Base-by-base conservation (phyloP, 2,888 invertebrate genomes). In the Terebella lapidaria region DNA sequence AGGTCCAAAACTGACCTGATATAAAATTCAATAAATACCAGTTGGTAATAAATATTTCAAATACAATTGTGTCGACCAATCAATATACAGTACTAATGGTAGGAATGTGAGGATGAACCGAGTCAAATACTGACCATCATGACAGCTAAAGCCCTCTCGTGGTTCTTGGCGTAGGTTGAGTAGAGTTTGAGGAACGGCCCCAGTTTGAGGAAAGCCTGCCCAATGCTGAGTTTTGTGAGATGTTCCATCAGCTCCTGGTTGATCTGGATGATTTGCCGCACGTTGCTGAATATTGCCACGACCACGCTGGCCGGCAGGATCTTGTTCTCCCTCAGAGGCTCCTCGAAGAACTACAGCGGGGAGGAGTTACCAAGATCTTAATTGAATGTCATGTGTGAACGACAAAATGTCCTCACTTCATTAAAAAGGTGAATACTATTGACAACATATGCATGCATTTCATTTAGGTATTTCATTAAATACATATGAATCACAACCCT, bases 131-230 rank as follows among this genome's bases (percentile, higher is more conserved):
- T 69, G 80, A 87, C 87, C 82, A 87, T 86, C 29, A 89, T 73
- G 45, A 86, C 78, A 45, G 83, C 79, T 54, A 88, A 76, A 0
- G 86, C 85, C 62, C 85, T 84, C 66, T 86, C 87, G 73, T 88
- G 89, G 70, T 87, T 88, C 63, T 87, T 88, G 0, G 89, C 89
- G 76, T 90, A 90, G 0, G 87, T 86, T 0, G 89, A 88, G 74
- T 90, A 90, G 22, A 89, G 76, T 77, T 90, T 90, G 57, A 90
- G 86, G 74, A 87, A 90, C 2, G 90, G 90, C 1, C 88, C 89
- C 63, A 90, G 84, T 72, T 86, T 86, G 0, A 85, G 82, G 76
- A 90, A 89, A 0, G 88, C 87, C 55, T 81, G 78, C 0, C 87
- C 86, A 4, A 89, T 83, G 74, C 86, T 85, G 29, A 85, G 83